These are phyloP conservation scores for Chirona hameri DNA, from an alignment of 2,888 invertebrate genomes.

Conservation along the genomic window DNA sequence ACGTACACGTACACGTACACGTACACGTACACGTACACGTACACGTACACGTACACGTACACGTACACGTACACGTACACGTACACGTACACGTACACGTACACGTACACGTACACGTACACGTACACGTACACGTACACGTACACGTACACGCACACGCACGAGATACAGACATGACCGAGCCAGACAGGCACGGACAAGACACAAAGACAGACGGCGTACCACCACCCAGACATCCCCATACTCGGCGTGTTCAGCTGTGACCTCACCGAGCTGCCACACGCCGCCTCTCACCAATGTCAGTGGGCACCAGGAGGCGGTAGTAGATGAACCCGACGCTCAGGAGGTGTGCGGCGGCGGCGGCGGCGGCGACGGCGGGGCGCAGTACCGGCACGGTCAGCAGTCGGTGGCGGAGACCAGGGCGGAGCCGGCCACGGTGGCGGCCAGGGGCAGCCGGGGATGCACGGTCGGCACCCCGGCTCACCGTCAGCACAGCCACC, in stretches of 20 bases:
- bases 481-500: neutral
- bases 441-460: too few relatives aligned
- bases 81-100: conserved; percentile 30
- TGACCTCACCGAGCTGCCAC: conserved; percentile 3
- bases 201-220: conserved; percentile 13
- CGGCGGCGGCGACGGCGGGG: too few relatives aligned
- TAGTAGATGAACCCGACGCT: too few relatives aligned
- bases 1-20: neutral
- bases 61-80: conserved; percentile 30
- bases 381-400: too few relatives aligned
- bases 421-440: too few relatives aligned
- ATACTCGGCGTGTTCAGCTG: neutral
- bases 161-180: conserved; percentile 1
- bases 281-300: neutral
- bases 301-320: too few relatives aligned
- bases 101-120: conserved; percentile 9
- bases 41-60: conserved; percentile 28
- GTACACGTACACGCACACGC: neutral
- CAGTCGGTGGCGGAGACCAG: too few relatives aligned
- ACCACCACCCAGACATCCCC: neutral
- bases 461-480: neutral
- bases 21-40: conserved; percentile 29
- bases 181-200: too few relatives aligned
- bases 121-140: conserved; percentile 8
- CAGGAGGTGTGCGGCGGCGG: too few relatives aligned